These are phyloP conservation scores for Trinorchestia longiramus DNA, from an alignment of 1,140 invertebrate genomes.

Conservation along the genomic window DNA sequence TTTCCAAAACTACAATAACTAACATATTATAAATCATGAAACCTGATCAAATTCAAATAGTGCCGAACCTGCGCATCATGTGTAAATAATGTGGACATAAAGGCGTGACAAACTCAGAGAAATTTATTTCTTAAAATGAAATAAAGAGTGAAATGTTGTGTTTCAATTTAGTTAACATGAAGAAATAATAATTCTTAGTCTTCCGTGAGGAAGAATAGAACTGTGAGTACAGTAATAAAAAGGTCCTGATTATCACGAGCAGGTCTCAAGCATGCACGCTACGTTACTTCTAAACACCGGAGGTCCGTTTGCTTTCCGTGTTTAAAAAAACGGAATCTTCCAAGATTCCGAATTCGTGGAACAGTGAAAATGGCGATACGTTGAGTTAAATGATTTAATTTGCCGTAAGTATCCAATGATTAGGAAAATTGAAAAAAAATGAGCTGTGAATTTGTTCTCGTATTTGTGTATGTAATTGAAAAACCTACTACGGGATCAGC, in stretches of 20 bases:
- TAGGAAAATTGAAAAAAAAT: not conserved
- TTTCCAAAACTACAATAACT: too few species aligned
- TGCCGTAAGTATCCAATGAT: not conserved
- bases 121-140: not conserved
- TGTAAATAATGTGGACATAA: not conserved
- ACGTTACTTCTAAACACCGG: not conserved
- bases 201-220: not conserved
- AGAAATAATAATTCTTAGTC: not conserved
- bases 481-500: too few species aligned
- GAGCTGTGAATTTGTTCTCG: not conserved
- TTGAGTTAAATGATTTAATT: not conserved
- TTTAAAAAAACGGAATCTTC: not conserved
- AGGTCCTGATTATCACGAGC: not conserved
- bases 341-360: not conserved
- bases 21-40: too few species aligned
- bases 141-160: not conserved
- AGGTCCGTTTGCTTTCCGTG: not conserved
- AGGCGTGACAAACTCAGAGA: not conserved
- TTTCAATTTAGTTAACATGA: not conserved
- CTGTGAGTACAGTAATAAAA: not conserved
- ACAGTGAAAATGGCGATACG: not conserved
- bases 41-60: too few species aligned
- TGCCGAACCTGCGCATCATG: not conserved
- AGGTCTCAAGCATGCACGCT: not conserved
- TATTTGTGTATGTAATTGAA: not conserved